Percentiles rank a stretch among this genome's conserved stretches.
These are phyloP conservation scores for Platyscapa corneri DNA, from an alignment of 1,140 invertebrate genomes.

Conservation along the genomic window DNA sequence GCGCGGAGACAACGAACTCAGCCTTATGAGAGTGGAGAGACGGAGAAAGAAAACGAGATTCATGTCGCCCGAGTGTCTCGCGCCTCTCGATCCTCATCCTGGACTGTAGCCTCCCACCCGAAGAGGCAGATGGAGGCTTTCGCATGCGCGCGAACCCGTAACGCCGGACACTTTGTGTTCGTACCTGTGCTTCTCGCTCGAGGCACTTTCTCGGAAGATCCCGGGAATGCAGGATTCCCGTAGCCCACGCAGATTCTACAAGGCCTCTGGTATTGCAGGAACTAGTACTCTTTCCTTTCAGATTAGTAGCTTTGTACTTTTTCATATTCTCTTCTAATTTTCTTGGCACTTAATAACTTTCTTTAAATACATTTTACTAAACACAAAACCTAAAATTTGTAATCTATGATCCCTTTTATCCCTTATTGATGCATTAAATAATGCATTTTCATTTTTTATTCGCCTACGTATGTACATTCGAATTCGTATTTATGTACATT, in stretches of 20 bases:
- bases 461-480: no score
- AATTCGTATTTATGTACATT: no score
- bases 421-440: no score
- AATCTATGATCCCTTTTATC: no score
- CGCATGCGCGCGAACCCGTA: slow-evolving; percentile 29
- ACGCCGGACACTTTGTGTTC: slow-evolving; percentile 1
- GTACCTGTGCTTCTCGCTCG: not conserved
- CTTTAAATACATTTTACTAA: no score
- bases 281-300: not conserved
- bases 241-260: not conserved
- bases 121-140: not conserved
- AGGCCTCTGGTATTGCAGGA: not conserved
- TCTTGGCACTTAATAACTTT: no score
- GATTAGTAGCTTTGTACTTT: not conserved
- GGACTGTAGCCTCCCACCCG: not conserved
- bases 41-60: not conserved
- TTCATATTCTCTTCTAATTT: not conserved
- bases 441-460: no score
- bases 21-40: not conserved
- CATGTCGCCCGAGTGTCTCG: slow-evolving; percentile 32
- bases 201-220: slow-evolving; percentile 48
- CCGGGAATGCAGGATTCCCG: slow-evolving; percentile 44
- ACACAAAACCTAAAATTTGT: no score
- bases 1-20: no score
- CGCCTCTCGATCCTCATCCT: not conserved